Evolutionary conservation across 1,140 invertebrate species (phyloP), one percentile per base, ranked within the genome.

Genomic region (Neocloeon triangulifer): DNA sequence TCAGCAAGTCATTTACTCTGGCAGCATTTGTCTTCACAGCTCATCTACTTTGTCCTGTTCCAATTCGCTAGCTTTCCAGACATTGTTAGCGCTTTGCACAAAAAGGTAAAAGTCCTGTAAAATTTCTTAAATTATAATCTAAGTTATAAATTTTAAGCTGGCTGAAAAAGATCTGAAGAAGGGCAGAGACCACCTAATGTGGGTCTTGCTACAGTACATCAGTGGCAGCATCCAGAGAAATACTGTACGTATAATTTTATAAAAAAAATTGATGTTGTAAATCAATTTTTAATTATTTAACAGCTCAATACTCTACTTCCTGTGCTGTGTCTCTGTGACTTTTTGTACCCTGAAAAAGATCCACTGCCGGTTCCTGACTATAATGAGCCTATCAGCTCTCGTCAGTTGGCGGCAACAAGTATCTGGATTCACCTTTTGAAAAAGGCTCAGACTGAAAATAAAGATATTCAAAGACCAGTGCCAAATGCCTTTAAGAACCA

Each of bases 371-470:
- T 94, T 10, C 89, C 89, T 1, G 88, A 95, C 54, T 75, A 72
- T 27, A 77, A 66, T 15, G 79, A 81, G 44, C 69, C 79, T 27
- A 66, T 78, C 25, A 84, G 79, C 43, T 86, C 85, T 10, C 75
- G 85, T 46, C 78, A 82, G 52, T 79, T 94, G 72, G 84, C 91
- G 2, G 74, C 82, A 23, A 84, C 84, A 5, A 92, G 84, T 44
- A 92, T 94, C 47, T 95, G 88, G 84, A 86, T 94, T 45, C 88
- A 95, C 57, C 58, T 95, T 20, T 59, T 84, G 36, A 92, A 88
- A 49, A 95, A 95, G 54, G 86, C 85, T 7, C 77, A 85, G 45
- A 63, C 64, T 9, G 78, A 85, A 40, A 73, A 76, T 40, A 66
- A 69, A 33, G 77, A 69, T 39, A 69, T 82, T 44, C 69, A 68